Evolutionary conservation across 2,888 invertebrate genomes (phyloP), one percentile per base, ranked within the genome.

Genomic region (Timandra comae): DNA sequence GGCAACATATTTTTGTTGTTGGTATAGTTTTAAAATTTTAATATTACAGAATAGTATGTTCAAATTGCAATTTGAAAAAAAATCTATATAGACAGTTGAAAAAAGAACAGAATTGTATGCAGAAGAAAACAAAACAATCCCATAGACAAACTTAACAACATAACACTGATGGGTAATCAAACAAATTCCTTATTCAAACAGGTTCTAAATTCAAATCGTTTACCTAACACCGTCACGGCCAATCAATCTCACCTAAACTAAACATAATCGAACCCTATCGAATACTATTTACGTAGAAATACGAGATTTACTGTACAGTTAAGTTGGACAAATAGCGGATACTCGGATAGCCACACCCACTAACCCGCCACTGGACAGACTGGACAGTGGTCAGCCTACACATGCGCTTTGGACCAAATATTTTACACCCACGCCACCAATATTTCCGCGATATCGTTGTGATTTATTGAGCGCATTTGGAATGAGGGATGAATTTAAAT

Each of bases 371-470:
- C 54, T 16, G 16, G 84, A 79, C 84, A 81, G 49, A n/a, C n/a
- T 77, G 84, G 84, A 79, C 84, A 81, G 49, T 80, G 82, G 84
- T 84, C 81, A 84, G 50, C 27, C 37, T 44, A 71, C 73, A 76
- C 81, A 81, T 80, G 82, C 82, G 81, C 81, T 30, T 44, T 70
- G 44, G 44, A 66, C 61, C n/a, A 62, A 58, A 66, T 62, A 48
- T 39, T 62, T 63, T 56, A 72, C 78, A 67, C 74, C 73, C 75
- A 73, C 72, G 42, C 16, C 6, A 5, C 16, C 16, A 16, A 16
- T 16, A 16, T 16, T 16, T 16, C 16, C 6, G 16, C 3, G 16
- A 16, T 16, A 16, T 16, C 16, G 16, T 6, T 6, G 16, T 16
- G 16, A 16, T 16, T 16, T 16, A 16, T 16, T 3, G 16, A 16